Evolutionary conservation across 2,888 invertebrate species (phyloP).

Genomic region (Calameuta pallipes): DNA sequence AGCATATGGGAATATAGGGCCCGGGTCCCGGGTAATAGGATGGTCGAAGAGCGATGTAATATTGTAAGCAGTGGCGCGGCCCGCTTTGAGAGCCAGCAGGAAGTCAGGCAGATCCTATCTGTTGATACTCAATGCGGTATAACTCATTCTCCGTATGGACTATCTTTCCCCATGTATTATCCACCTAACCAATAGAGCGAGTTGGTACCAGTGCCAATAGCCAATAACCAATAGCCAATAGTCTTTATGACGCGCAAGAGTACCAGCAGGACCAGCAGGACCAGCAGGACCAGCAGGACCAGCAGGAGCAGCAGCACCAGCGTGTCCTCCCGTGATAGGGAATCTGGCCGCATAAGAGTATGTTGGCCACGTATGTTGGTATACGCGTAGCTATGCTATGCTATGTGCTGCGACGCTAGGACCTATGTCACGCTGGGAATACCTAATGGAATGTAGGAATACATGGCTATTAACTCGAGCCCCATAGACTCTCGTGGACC

Average conservation of each 20-base stretch:
- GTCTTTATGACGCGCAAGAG: neutral
- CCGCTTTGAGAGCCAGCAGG: slow-evolving; percentile 22
- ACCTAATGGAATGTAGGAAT: slow-evolving; percentile 12
- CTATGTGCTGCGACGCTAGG: neutral
- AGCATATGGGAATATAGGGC: neutral
- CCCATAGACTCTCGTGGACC: neutral
- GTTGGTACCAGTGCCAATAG: neutral
- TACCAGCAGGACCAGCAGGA: neutral
- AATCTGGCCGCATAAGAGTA: neutral
- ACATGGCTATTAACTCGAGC: slow-evolving; percentile 6
- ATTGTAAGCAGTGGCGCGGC: slow-evolving; percentile 28
- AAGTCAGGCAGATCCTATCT: slow-evolving; percentile 37
- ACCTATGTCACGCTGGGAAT: neutral
- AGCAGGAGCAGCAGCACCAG: neutral
- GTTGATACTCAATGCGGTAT: slow-evolving; percentile 42
- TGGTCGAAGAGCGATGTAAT: slow-evolving; percentile 26
- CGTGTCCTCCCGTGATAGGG: neutral
- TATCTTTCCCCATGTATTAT: slow-evolving; percentile 9
- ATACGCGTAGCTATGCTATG: neutral
- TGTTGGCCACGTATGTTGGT: neutral
- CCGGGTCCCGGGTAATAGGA: neutral
- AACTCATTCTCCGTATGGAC: slow-evolving; percentile 33
- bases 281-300: neutral
- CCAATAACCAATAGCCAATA: slow-evolving; percentile 9
- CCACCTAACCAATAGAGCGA: neutral